phyloP scores from a whole-genome alignment of 2,888 invertebrate species.

The Lypha dubia region DNA sequence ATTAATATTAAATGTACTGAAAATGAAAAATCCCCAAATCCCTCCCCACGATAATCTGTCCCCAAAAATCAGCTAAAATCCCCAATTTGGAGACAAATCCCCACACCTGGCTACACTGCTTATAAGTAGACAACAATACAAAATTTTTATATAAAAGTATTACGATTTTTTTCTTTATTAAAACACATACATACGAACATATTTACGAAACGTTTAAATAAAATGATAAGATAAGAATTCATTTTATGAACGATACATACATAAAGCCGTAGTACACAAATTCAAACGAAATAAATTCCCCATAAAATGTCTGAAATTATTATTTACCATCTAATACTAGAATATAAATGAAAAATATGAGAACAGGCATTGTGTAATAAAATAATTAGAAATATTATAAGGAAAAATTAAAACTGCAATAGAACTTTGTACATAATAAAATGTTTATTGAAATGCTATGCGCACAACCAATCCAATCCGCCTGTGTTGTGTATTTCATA shows the following conservation, averaged over 20 bases:
- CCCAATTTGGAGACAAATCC: no score
- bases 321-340: constrained; percentile 2
- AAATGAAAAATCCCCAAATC: no score
- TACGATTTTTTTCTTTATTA: constrained; percentile 55
- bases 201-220: constrained; percentile 69
- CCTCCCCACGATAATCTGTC: no score
- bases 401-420: background rate
- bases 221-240: constrained; percentile 70
- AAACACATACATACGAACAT: constrained; percentile 54
- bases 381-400: background rate
- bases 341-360: constrained; percentile 4
- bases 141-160: constrained; percentile 43
- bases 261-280: no score
- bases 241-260: constrained; percentile 62
- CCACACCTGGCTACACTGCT: no score
- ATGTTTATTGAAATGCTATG: no score
- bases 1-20: no score
- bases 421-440: no score
- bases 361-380: background rate
- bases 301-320: constrained; percentile 42
- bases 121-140: no score
- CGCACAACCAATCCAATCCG: no score
- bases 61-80: no score
- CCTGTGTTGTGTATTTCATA: no score
- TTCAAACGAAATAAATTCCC: constrained; percentile 38